These are phyloP conservation scores for Distichodus sexfasciatus DNA, from an alignment of 2,797 vertebrate genomes.

Conservation along the genomic window DNA sequence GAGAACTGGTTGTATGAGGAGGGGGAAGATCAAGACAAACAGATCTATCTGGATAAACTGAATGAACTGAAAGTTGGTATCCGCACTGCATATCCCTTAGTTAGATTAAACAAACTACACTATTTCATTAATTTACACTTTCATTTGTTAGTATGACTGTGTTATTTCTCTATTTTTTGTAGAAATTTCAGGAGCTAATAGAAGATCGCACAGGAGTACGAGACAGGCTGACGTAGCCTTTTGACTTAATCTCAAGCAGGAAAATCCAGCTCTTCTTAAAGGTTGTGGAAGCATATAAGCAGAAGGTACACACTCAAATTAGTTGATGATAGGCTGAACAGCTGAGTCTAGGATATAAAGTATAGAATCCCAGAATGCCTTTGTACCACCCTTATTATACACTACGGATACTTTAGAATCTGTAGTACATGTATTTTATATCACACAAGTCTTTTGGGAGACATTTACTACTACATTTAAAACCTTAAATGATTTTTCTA, in stretches of 20 bases:
- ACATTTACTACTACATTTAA: not conserved
- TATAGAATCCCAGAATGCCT: no score
- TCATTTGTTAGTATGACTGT: not conserved
- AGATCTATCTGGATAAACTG: conserved; percentile 89
- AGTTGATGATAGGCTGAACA: not conserved
- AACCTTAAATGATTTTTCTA: conserved; percentile 17
- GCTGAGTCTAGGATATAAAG: no score
- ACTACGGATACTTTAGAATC: no score
- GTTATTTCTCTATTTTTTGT: conserved; percentile 33
- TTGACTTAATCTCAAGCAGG: conserved; percentile 90
- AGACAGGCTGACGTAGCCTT: conserved; percentile 89
- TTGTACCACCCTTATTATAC: no score
- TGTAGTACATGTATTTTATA: not conserved
- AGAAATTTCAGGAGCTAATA: conserved; percentile 90
- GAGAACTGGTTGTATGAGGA: conserved; percentile 97
- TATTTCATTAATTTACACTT: no score
- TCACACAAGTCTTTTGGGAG: not conserved
- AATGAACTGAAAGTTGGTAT: conserved; percentile 80
- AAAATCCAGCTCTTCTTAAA: conserved; percentile 92
- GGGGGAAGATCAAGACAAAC: conserved; percentile 91
- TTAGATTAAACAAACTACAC: no score
- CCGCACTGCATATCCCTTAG: no score
- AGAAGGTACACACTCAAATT: conserved; percentile 75
- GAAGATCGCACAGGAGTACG: conserved; percentile 86
- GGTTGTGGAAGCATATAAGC: conserved; percentile 85